Evolutionary conservation across 2,113 vertebrate species (phyloP).

Genomic region (Platycercus adscitus): DNA sequence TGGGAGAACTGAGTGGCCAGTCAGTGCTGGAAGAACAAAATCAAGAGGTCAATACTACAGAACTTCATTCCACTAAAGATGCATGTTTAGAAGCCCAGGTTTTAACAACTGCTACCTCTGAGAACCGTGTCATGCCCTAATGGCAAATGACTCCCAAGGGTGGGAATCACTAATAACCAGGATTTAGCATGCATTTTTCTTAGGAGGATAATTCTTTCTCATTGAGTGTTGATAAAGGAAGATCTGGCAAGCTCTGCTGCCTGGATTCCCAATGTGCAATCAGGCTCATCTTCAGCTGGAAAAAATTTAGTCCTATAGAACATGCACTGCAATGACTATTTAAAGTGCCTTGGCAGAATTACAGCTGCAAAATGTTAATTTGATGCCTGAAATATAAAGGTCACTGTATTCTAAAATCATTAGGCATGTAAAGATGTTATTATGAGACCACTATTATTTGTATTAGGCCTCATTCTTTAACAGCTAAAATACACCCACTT

Average conservation of each 20-base stretch:
- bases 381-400: slow-evolving; percentile 37
- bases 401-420: not conserved
- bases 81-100: not conserved
- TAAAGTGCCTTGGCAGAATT: slow-evolving; percentile 21
- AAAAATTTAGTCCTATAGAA: not conserved
- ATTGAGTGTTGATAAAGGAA: not conserved
- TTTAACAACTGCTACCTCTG: not conserved
- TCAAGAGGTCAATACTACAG: not conserved
- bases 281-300: slow-evolving; percentile 21
- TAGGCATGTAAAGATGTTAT: not conserved
- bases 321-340: not conserved
- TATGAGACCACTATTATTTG: not conserved
- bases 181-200: not conserved
- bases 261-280: slow-evolving; percentile 7
- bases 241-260: not conserved
- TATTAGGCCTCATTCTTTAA: not conserved
- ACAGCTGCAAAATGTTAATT: slow-evolving; percentile 51
- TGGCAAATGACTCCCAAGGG: not conserved
- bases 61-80: not conserved
- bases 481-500: not conserved
- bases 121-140: not conserved
- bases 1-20: slow-evolving; percentile 92
- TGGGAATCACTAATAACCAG: not conserved
- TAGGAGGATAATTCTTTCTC: not conserved
- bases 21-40: slow-evolving; percentile 80